These are phyloP conservation scores for Lophochroa leadbeateri DNA, from an alignment of 2,113 vertebrate species.

Conservation along the genomic window DNA sequence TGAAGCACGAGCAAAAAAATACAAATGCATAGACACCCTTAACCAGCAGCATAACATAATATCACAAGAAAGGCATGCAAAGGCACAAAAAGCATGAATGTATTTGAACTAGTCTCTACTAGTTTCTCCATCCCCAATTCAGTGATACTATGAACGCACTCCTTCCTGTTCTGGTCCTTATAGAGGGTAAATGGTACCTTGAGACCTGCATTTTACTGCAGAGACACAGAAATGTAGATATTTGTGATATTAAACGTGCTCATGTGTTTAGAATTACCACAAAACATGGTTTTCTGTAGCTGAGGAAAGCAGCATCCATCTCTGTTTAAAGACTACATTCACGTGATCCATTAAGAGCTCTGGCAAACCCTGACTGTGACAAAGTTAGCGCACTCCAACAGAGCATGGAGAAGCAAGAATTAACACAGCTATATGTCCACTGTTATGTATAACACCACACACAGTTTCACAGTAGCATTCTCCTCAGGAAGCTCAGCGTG, in stretches of 20 bases:
- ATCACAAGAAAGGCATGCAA: neutral
- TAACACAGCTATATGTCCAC: neutral
- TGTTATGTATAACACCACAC: neutral
- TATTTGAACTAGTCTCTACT: neutral
- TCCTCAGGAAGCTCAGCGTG: neutral
- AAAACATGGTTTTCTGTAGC: rapidly evolving
- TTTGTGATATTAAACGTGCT: neutral
- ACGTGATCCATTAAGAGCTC: rapidly evolving
- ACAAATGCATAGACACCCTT: neutral
- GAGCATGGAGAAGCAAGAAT: neutral
- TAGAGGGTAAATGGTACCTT: neutral
- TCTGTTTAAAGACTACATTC: neutral
- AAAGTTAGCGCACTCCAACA: neutral
- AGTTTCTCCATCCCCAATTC: neutral
- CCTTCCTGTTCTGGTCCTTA: constrained; percentile 12
- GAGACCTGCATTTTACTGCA: constrained; percentile 4
- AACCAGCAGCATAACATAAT: neutral
- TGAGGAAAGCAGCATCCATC: neutral
- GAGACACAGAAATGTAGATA: neutral
- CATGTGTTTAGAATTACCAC: neutral
- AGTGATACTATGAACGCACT: neutral
- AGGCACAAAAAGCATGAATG: neutral
- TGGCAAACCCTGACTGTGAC: neutral
- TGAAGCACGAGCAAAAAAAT: neutral
- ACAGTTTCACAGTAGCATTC: neutral